A percentile compares a stretch with the other conserved stretches of the same genome.
phyloP scores from a whole-genome alignment of 2,888 invertebrate species.

The Scrobipalpa atriplicella region DNA sequence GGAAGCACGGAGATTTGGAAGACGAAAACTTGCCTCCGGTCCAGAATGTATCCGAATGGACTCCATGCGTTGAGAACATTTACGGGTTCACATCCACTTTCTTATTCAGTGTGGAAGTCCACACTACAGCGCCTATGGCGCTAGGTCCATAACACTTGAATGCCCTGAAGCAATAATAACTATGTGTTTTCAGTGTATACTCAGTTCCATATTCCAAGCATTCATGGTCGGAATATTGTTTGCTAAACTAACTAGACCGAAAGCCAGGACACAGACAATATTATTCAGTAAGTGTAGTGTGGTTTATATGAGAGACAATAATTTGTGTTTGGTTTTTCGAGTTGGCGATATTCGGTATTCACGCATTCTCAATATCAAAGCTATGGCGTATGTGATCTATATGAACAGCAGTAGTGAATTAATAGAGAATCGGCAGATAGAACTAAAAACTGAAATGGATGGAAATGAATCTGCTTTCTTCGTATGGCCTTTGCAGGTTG shows the following conservation, averaged over 20 bases:
- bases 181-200: constrained; percentile 97
- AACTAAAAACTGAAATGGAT: constrained; percentile 89
- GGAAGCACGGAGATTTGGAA: constrained; percentile 93
- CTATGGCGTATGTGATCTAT: constrained; percentile 92
- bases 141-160: constrained; percentile 93
- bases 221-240: constrained; percentile 94
- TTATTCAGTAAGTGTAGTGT: constrained; percentile 96
- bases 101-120: constrained; percentile 97
- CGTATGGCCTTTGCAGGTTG: constrained; percentile 97
- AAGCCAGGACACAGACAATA: constrained; percentile 96
- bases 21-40: constrained; percentile 83
- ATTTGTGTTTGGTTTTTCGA: constrained; percentile 93
- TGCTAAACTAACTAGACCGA: constrained; percentile 97
- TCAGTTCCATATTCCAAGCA: constrained; percentile 93
- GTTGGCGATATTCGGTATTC: constrained; percentile 98
- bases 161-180: constrained; percentile 97
- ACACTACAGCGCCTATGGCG: constrained; percentile 96
- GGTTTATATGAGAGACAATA: constrained; percentile 93
- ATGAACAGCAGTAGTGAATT: constrained; percentile 91
- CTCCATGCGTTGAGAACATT: constrained; percentile 94
- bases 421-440: constrained; percentile 91
- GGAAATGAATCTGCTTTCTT: constrained; percentile 96
- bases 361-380: constrained; percentile 96
- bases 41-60: constrained; percentile 84
- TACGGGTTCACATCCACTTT: constrained; percentile 96